Conservation (phyloP, 1,140 invertebrate genomes). For the Drosophila pseudoobscura region DNA sequence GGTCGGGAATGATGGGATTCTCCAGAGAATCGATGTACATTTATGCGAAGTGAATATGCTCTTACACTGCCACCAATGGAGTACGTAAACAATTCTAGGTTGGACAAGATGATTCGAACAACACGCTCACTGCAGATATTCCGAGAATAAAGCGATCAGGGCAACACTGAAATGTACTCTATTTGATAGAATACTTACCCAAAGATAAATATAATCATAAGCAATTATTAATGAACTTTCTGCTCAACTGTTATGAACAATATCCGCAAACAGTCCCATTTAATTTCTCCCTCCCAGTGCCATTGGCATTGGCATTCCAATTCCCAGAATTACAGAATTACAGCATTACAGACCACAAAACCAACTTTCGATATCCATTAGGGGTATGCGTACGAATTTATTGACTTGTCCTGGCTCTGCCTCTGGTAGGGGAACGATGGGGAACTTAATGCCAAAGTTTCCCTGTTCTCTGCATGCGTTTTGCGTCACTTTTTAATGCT, state of each 20-base stretch:
- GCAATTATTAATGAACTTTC: too few relatives aligned
- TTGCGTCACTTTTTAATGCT: conserved; percentile 70
- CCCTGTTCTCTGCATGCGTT: conserved; percentile 42
- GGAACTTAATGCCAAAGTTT: conserved; percentile 66
- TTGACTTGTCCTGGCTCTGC: conserved; percentile 37
- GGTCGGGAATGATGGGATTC: not conserved
- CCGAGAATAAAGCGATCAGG: too few relatives aligned
- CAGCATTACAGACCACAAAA: conserved; percentile 14
- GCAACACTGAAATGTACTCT: too few relatives aligned
- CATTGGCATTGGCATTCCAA: too few relatives aligned
- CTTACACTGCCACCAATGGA: not conserved
- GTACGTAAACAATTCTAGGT: not conserved
- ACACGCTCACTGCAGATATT: too few relatives aligned
- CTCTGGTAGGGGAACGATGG: not conserved
- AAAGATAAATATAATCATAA: too few relatives aligned
- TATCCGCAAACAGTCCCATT: too few relatives aligned
- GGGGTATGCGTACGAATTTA: conserved; percentile 49
- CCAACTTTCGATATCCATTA: conserved; percentile 32
- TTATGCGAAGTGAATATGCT: conserved; percentile 6
- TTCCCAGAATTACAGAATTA: conserved; percentile 1
- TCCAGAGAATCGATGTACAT: conserved; percentile 9
- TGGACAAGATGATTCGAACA: too few relatives aligned
- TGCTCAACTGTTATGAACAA: too few relatives aligned
- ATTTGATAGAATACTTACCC: too few relatives aligned
- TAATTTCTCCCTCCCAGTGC: not conserved